Base-by-base conservation (phyloP, 1,140 invertebrate species). In the Drosophila cardini region DNA sequence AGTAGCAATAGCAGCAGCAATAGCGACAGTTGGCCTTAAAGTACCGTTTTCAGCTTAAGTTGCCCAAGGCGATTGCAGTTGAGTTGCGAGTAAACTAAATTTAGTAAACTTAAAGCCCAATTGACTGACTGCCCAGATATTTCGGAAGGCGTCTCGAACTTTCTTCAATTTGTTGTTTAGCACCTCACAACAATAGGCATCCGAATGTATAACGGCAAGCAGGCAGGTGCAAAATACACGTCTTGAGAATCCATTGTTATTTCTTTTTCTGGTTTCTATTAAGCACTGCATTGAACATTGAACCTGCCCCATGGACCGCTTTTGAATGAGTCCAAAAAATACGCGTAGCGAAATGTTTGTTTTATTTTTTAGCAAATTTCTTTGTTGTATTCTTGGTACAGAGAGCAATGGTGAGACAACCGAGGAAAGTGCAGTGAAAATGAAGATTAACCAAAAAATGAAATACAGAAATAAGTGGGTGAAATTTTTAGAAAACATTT, bases 331-430 rank as follows among this genome's bases (percentile, higher is more conserved):
- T 70, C 79, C 40, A 61, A 69, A 72, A 26, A 81, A 78, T 72
- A 56, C 78, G 82, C 82, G 82, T 85, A 85, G 78, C 83, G 58
- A 87, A 89, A 89, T 89, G 77, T 87, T 87, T 83, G 70, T 83
- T 87, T 85, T 87, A 89, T 89, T 87, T 82, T 77, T 87, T 80
- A 87, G 83, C 83, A 89, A 87, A 89, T 83, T 89, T 72, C 69
- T 82, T 83, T 81, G 81, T 86, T 65, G 63, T 77, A 80, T 87
- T 87, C 83, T 82, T 61, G 34, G 53, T 42, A 16, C 36, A n/a
- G 46, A 42, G 45, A 53, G 63, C 34, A 11, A 21, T 18, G 13
- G 57, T 46, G 71, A 75, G 74, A 68, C 56, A 62, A 45, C 34
- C 62, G 80, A 87, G 89, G 80, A 90, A 90, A 90, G 84, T 80